phyloP scores from a whole-genome alignment of 2,797 vertebrate species.

The Phrynocephalus forsythii region DNA sequence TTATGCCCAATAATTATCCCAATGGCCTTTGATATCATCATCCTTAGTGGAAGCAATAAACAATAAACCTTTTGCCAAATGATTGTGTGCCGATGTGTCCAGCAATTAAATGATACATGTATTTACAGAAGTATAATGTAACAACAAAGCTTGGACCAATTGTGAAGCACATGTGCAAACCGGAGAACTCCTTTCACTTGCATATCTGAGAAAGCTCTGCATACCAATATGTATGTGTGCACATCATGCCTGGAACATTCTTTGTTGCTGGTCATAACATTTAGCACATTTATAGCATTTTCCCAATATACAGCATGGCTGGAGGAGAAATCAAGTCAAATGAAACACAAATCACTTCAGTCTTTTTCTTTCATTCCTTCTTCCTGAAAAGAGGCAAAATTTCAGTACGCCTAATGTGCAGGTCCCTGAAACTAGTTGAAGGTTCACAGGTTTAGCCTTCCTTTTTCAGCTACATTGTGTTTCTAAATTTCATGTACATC shows the following conservation, averaged over 20 bases:
- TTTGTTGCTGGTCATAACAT: neutral
- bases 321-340: no score
- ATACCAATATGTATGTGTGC: neutral
- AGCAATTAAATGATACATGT: neutral
- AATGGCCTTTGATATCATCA: neutral
- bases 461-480: no score
- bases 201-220: neutral
- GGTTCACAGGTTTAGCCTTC: no score
- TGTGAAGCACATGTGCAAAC: neutral
- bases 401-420: no score
- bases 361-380: no score
- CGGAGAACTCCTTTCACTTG: neutral
- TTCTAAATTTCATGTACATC: no score
- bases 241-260: neutral
- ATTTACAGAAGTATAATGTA: neutral
- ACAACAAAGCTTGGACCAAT: neutral
- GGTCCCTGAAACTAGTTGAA: no score
- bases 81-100: neutral
- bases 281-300: no score
- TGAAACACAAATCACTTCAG: no score
- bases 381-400: no score
- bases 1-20: conserved; percentile 7
- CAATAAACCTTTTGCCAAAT: neutral
- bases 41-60: conserved; percentile 9
- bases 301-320: no score